A percentile compares a stretch with the other conserved stretches of the same genome.
These are phyloP conservation scores for Acomys russatus DNA, from an alignment of 2,797 vertebrate genomes.

Conservation along the genomic window DNA sequence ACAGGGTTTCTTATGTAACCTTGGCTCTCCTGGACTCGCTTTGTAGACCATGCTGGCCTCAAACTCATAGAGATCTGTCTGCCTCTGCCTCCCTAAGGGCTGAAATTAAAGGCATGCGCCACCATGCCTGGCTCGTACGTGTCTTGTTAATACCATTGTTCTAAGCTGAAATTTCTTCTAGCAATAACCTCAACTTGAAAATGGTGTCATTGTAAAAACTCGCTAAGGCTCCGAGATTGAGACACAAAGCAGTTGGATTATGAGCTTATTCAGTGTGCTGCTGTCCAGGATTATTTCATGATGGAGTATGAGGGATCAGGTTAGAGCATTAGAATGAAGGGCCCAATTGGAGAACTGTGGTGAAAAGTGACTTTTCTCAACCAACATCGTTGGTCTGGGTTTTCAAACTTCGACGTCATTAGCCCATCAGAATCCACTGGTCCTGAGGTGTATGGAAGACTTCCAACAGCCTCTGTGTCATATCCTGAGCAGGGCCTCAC, in stretches of 20 bases:
- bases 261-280: conserved; percentile 15
- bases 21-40: no score
- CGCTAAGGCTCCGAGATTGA: conserved; percentile 20
- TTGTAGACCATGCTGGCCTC: no score
- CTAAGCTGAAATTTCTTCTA: not conserved
- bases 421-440: not conserved
- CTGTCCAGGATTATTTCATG: not conserved
- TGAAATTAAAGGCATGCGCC: no score
- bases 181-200: conserved; percentile 17
- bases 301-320: not conserved
- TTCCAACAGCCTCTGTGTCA: not conserved
- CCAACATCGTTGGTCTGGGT: not conserved
- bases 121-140: not conserved
- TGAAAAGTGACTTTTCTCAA: conserved; percentile 39
- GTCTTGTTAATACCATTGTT: conserved; percentile 32
- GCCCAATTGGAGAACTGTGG: conserved; percentile 13
- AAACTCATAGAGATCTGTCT: no score
- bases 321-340: conserved; percentile 1
- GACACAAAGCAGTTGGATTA: not conserved
- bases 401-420: conserved; percentile 24
- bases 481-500: not conserved
- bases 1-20: no score
- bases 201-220: conserved; percentile 6
- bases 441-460: not conserved
- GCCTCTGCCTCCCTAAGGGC: no score